Evolutionary conservation across 2,888 invertebrate genomes (phyloP), one percentile per base, ranked within the genome.

Genomic region (Drosophila parthenogenetica): DNA sequence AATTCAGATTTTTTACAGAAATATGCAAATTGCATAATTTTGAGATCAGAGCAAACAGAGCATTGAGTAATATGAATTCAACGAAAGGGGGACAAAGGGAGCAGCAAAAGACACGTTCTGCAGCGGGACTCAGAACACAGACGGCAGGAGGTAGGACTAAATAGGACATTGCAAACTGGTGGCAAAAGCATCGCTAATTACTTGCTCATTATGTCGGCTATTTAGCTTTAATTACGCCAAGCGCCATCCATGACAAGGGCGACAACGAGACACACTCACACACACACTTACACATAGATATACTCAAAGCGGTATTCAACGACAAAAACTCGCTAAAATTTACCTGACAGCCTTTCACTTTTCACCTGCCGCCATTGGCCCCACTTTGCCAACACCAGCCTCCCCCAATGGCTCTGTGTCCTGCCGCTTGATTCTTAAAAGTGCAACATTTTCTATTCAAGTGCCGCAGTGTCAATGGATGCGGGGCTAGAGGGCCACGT

Each of bases 171-270:
- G 77, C 78, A 87, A 80, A 72, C 78, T 74, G 72, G 63, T 69
- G 65, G 84, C 73, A 69, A 76, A 83, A 86, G 83, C 89, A 81
- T 63, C 72, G 87, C 87, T 87, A 87, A 87, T 87, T 87, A 87
- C 89, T 89, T 86, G 88, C 89, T 89, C 89, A 87, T 87, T 87
- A 87, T 87, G 87, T 86, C 76, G 89, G 87, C 87, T 87, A 89
- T 87, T 87, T 87, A 88, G 89, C 72, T 87, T 89, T 87, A 87
- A 87, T 87, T 89, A 89, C 87, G 81, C 73, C 80, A 84, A 87
- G 81, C 80, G 74, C 77, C 81, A 77, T 75, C 72, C 81, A 76
- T 60, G 87, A 78, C 87, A 78, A 82, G 78, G 69, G 75, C 78
- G 75, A 81, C 74, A 80, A 69, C 68, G 77, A 72, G 77, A 69